Evolutionary conservation across 2,888 invertebrate genomes (phyloP).

Genomic region (Drosophila rubida): DNA sequence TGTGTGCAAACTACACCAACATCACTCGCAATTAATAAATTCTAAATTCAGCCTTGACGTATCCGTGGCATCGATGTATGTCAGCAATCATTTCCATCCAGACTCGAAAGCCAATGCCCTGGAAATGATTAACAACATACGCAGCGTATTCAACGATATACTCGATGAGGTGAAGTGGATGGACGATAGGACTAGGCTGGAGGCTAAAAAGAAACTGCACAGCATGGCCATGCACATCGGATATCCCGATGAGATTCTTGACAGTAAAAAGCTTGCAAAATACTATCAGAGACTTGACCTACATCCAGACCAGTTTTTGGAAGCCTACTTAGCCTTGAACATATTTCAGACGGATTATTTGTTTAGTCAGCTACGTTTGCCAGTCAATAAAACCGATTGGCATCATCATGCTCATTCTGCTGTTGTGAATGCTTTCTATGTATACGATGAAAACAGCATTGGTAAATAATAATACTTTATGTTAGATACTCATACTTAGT

Average conservation of each 20-base stretch:
- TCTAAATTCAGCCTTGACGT: slow-evolving; percentile 87
- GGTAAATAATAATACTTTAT: slow-evolving; percentile 88
- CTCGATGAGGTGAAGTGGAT: too few relatives aligned
- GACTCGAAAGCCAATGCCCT: too few relatives aligned
- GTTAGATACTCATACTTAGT: not conserved
- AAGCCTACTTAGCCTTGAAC: too few relatives aligned
- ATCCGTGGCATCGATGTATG: slow-evolving; percentile 93
- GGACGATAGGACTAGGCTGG: too few relatives aligned
- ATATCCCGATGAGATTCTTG: slow-evolving; percentile 95
- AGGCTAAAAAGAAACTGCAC: too few relatives aligned
- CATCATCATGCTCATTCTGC: slow-evolving; percentile 93
- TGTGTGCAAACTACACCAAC: slow-evolving; percentile 5
- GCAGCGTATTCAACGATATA: too few relatives aligned
- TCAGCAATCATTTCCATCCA: slow-evolving; percentile 94
- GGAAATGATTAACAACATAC: too few relatives aligned
- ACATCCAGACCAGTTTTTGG: slow-evolving; percentile 89
- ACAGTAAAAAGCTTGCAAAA: slow-evolving; percentile 91
- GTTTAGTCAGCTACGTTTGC: too few relatives aligned
- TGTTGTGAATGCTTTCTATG: slow-evolving; percentile 94
- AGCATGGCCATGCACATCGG: slow-evolving; percentile 96
- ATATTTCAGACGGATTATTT: too few relatives aligned
- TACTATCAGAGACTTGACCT: slow-evolving; percentile 92
- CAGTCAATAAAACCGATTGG: too few relatives aligned
- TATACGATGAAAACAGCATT: slow-evolving; percentile 93
- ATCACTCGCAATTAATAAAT: slow-evolving; percentile 17